Evolutionary conservation across 2,797 vertebrate genomes (phyloP), one percentile per base, ranked within the genome.

Genomic region (Enteromius trimaculatus): DNA sequence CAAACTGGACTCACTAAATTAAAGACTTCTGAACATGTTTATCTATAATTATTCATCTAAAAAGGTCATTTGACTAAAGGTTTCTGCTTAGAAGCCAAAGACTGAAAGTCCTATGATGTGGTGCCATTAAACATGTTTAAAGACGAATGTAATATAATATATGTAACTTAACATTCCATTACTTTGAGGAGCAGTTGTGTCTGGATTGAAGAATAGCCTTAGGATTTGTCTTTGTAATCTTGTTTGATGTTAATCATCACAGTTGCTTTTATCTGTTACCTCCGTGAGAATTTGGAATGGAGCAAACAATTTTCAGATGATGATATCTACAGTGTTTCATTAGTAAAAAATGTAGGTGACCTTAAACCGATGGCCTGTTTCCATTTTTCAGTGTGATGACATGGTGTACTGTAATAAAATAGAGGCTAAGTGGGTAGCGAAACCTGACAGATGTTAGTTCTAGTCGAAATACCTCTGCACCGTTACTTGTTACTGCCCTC

Each of bases 161-260:
- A 14, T 13, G 17, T 77, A 23, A 53, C 79, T 81, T 55, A 17
- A 31, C 70, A 8, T 60, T 75, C 21, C 77, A 47, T 81, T 74
- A 74, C 80, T 81, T 80, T 81, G 34, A 86, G 81, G 62, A 69
- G 49, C 31, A 65, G 16, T 86, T 58, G 19, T 44, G 9, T 53
- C 69, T 74, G 78, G 72, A 80, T 80, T 77, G 42, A 79, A 78
- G 60, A 66, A 76, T 69, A 62, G n/a, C 62, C 85, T 23, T 66
- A 21, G 80, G 53, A 70, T 68, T 34, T 3, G n/a, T 58, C 2
- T 78, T 82, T 51, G 34, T 64, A 47, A 6, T 47, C 53, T 42
- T 42, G 29, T 66, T 77, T 84, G 47, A 82, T 29, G 34, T 71
- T 31, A 21, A 29, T 39, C n/a, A 58, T 72, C 55, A 21, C 58